Base-by-base conservation (phyloP, 1,140 invertebrate species). In the Nomia melanderi region DNA sequence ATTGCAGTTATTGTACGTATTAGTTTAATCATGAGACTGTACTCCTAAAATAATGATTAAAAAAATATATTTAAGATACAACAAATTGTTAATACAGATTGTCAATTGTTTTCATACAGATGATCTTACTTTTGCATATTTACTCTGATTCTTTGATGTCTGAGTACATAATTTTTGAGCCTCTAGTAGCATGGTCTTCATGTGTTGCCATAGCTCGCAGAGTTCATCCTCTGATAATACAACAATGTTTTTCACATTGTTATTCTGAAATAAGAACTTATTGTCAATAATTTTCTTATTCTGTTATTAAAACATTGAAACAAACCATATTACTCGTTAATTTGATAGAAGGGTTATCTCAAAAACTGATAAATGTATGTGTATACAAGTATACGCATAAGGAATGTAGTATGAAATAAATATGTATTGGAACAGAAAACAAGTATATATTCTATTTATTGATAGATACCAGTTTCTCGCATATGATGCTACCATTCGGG, bases 401-500 rank as follows among this genome's bases (percentile, higher is more conserved):
- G 5, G 25, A 72, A n/a, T 50, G n/a, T 33, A 70, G 25, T 2
- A 2, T 41, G 14, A 33, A 33, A 1, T 36, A 39, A 62, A 4
- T 0, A 56, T 47, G 36, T 41, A 60, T 1, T 56, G 2, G 8
- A 50, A 33, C 0, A 53, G n/a, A 44, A 9, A 47, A 33, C 27
- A 41, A 53, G 14, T 70, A 4, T 27, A 47, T 47, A 27, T 44
- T 44, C 47, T 31, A 54, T 33, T 5, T 1, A 33, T 57, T 59
- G 1, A 67, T 47, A 79, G 29, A 59, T 77, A 83, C 81, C 81
- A 83, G 6, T 78, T 81, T 83, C 23, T 74, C 25, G 31, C 72
- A 83, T 69, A 83, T 69, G 20, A 14, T 47, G 29, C n/a, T 23
- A 23, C 25, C 50, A 17, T 25, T 33, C 14, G 39, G 27, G 9